Evolutionary conservation across 1,140 invertebrate genomes (phyloP), one percentile per base, ranked within the genome.

Genomic region (Temnothorax curvispinosus): DNA sequence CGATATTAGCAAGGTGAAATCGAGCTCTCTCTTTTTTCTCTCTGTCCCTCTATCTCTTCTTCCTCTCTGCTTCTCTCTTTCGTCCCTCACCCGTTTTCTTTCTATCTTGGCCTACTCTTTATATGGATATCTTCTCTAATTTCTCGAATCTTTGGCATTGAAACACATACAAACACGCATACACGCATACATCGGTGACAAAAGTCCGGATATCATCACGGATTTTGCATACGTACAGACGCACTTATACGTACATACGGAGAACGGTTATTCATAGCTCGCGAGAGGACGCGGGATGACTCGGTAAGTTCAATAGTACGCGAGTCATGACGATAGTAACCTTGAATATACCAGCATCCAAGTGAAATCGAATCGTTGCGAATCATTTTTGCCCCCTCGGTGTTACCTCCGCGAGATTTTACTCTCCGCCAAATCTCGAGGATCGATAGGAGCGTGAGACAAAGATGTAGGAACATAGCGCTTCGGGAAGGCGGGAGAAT

Each of bases 1-100:
- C 87, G 87, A 91, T 91, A 91, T 85, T 89, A 91, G 71, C 60
- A 87, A 89, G 88, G 86, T 87, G 90, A 92, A 88, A 91, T 91
- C 85, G 78, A 90, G 85, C 85, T 91, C 91, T 89, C 90, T 86
- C 50, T 82, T 81, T 78, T 80, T 87, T 27, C 64, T 69, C 65
- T 67, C 52, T 54, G 72, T 78, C 77, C 44, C n/a, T 41, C 54
- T 52, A 8, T 67, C 54, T 60, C 32, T 52, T 85, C 32, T 52
- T 44, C 32, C 35, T 47, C 27, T 8, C 27, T 32, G n/a, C 11
- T 64, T 32, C 3, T 41, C 8, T 65, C 74, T 78, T 27, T 44
- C 15, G 6, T 47, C 8, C 52, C 18, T 35, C 13, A 21, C 15
- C 21, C 35, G n/a, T 35, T n/a, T 32, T 32, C 58, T 65, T 64